phyloP scores from a whole-genome alignment of 2,888 invertebrate genomes.

The Ernsta delagoae region DNA sequence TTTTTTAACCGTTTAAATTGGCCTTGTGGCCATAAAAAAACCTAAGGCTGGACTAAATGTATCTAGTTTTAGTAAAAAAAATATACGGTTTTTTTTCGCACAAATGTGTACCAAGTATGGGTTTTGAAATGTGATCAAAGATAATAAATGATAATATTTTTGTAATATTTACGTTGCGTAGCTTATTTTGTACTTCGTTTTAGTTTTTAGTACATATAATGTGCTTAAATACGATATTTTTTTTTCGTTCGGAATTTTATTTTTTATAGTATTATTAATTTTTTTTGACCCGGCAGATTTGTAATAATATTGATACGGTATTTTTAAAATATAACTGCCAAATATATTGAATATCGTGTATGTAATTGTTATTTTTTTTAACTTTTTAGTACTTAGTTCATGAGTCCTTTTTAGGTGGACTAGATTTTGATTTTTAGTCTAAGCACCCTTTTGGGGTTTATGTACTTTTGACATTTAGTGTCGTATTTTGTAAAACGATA shows the following conservation, averaged over 20 bases:
- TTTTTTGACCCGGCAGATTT: constrained; percentile 53
- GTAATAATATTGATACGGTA: constrained; percentile 32
- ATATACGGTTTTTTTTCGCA: constrained; percentile 26
- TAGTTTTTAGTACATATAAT: constrained; percentile 55
- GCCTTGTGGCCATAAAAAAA: constrained; percentile 31
- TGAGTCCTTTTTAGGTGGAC: constrained; percentile 41
- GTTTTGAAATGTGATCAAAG: constrained; percentile 64
- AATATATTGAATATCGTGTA: constrained; percentile 49
- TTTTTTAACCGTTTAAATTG: constrained; percentile 26
- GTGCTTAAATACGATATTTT: constrained; percentile 57
- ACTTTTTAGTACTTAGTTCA: constrained; percentile 55
- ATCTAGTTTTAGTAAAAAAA: constrained; percentile 33
- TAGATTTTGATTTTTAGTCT: constrained; percentile 44
- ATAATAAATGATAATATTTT: constrained; percentile 66
- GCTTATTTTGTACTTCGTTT: constrained; percentile 71
- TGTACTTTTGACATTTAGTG: constrained; percentile 52
- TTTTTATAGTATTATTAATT: constrained; percentile 56
- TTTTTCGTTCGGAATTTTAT: constrained; percentile 47
- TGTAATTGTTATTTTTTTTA: constrained; percentile 51
- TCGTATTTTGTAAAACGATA: constrained; percentile 46
- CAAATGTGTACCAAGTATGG: constrained; percentile 48
- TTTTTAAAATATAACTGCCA: constrained; percentile 52
- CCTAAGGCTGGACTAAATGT: constrained; percentile 29
- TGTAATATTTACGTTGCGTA: constrained; percentile 68
- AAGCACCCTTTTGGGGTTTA: constrained; percentile 48